A percentile compares a stretch with the other conserved stretches of the same genome.
phyloP scores from a whole-genome alignment of 2,888 invertebrate species.

The Apodemia duryi region DNA sequence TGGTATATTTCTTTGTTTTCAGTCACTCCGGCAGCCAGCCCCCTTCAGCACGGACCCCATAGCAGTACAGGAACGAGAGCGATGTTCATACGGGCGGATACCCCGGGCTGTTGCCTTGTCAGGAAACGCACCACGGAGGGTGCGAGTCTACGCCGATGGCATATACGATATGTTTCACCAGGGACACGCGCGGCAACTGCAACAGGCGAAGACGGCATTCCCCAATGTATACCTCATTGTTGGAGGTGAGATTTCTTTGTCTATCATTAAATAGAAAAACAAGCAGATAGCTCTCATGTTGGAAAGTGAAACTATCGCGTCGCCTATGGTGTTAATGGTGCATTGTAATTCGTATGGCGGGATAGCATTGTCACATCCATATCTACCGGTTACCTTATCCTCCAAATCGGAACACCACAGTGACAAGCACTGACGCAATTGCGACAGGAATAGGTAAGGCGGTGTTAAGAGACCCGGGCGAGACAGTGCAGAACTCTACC shows the following conservation, averaged over 20 bases:
- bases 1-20: constrained; percentile 41
- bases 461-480: too few species aligned
- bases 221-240: constrained; percentile 98
- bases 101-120: constrained; percentile 90
- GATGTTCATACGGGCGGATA: constrained; percentile 89
- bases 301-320: too few species aligned
- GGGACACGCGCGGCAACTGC: constrained; percentile 96
- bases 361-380: too few species aligned
- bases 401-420: too few species aligned
- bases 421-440: too few species aligned
- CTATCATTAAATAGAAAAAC: too few species aligned
- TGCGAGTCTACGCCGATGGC: constrained; percentile 98
- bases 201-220: constrained; percentile 98
- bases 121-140: constrained; percentile 88
- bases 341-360: too few species aligned
- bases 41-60: constrained; percentile 93
- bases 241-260: constrained; percentile 84
- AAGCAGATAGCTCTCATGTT: too few species aligned
- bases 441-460: too few species aligned
- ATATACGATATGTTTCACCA: constrained; percentile 95
- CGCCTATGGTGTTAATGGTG: too few species aligned
- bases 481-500: too few species aligned
- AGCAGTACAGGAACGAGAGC: constrained; percentile 86
- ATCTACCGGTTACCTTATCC: too few species aligned
- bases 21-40: constrained; percentile 90